These are phyloP conservation scores for Leuciscus idus DNA, from an alignment of 2,113 vertebrate genomes.

Conservation along the genomic window DNA sequence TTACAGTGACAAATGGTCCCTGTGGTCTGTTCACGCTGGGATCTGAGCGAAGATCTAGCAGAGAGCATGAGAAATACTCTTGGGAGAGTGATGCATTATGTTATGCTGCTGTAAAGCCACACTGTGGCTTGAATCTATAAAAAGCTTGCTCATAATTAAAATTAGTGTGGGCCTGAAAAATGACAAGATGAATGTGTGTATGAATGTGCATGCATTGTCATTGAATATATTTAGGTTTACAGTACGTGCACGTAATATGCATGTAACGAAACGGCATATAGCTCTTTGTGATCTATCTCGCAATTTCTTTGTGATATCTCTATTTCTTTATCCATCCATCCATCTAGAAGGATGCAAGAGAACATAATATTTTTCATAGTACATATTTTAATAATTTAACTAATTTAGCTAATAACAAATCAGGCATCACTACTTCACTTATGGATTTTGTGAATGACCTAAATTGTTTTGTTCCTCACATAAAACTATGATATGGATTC, in stretches of 20 bases:
- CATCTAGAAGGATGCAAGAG: too few species aligned
- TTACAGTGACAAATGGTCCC: slow-evolving; percentile 28
- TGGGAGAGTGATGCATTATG: slow-evolving; percentile 25
- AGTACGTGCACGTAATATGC: neutral
- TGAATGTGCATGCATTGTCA: neutral
- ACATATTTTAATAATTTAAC: too few species aligned
- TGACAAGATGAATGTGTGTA: neutral
- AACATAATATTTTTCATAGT: too few species aligned
- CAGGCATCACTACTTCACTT: too few species aligned
- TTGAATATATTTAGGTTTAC: neutral
- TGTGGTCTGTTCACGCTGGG: slow-evolving; percentile 9
- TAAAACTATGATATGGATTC: neutral
- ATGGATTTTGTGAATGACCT: neutral
- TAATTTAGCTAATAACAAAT: too few species aligned
- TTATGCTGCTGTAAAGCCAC: slow-evolving; percentile 19
- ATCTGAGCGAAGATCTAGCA: slow-evolving; percentile 20
- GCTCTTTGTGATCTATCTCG: neutral
- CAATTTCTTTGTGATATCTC: too few species aligned
- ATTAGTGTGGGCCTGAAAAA: neutral
- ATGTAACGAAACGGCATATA: neutral
- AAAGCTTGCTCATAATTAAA: slow-evolving; percentile 32
- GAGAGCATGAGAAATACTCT: neutral
- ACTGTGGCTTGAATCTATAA: neutral
- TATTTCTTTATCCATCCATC: too few species aligned
- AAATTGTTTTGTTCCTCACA: neutral